These are phyloP conservation scores for human (Homo sapiens) DNA, from an alignment of 2,113 vertebrate genomes.

Conservation along the genomic window GRCh38 chr6:1025501-1026000, in stretches of 20 bases:
- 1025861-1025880: background rate
- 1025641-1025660: background rate
- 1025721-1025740: background rate
- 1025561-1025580: background rate
- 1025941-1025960: background rate
- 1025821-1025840: fast-evolving
- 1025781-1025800: fast-evolving
- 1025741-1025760: too few species aligned
- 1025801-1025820: background rate
- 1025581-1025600: background rate
- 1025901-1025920: fast-evolving
- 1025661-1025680: background rate
- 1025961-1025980: fast-evolving
- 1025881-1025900: fast-evolving
- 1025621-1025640: background rate
- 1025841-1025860: background rate
- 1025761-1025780: background rate
- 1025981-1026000: background rate
- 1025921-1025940: fast-evolving
- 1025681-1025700: fast-evolving
- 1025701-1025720: background rate
- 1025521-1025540: background rate
- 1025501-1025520: background rate
- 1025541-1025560: background rate
- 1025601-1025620: background rate